Conservation (phyloP, 2,797 vertebrate species). For the Dermochelys coriacea region DNA sequence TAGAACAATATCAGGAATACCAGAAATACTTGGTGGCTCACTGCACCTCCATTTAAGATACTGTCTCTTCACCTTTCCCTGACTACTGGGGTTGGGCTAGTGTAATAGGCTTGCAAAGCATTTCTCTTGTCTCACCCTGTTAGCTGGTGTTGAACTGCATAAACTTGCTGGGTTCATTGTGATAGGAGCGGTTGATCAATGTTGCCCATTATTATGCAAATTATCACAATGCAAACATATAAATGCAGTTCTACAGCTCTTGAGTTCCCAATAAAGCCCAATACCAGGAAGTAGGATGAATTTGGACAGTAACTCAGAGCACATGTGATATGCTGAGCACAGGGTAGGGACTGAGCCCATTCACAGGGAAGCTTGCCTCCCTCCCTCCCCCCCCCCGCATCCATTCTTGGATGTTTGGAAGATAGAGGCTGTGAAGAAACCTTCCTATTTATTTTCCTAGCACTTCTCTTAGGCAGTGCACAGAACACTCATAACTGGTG, state of each 20-base stretch:
- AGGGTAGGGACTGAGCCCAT: not conserved
- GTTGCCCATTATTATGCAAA: not conserved
- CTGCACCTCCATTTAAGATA: not conserved
- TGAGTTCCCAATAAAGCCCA: not conserved
- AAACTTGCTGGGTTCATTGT: not conserved
- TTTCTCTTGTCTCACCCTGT: not conserved
- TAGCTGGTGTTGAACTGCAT: not conserved
- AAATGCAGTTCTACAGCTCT: not conserved
- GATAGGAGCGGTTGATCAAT: not conserved
- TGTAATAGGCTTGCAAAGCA: not conserved
- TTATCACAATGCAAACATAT: not conserved
- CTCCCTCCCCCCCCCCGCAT: too few relatives aligned
- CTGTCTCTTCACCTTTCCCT: not conserved
- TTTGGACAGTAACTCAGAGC: not conserved
- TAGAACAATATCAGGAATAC: not conserved
- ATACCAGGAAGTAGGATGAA: not conserved
- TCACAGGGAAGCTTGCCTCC: not conserved
- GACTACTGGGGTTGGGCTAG: not conserved
- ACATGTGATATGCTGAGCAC: not conserved
- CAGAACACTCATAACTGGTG: rapidly evolving
- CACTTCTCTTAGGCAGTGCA: not conserved
- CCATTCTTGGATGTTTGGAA: not conserved
- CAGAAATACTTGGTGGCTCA: not conserved
- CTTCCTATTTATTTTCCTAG: not conserved
- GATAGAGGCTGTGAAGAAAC: not conserved